These are phyloP conservation scores for Agonopterix arenella DNA, from an alignment of 2,888 invertebrate genomes.

Conservation along the genomic window DNA sequence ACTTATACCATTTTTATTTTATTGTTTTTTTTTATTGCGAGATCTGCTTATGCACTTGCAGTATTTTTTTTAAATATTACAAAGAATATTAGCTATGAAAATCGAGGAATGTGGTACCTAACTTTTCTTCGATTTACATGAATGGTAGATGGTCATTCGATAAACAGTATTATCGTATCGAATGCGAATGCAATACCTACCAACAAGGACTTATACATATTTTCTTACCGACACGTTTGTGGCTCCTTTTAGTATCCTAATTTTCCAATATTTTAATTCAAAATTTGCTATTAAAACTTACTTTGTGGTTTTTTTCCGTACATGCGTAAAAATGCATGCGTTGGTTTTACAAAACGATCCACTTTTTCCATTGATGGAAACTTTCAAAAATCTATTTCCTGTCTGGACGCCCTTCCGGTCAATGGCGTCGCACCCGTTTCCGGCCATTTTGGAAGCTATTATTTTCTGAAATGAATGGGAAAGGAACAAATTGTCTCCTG, in stretches of 20 bases:
- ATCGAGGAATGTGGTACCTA: too few species aligned
- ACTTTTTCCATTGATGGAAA: conserved; percentile 41
- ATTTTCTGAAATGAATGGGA: conserved; percentile 21
- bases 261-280: too few species aligned
- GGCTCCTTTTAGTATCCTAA: too few species aligned
- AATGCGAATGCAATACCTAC: too few species aligned
- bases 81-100: too few species aligned
- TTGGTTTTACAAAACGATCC: conserved; percentile 13
- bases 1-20: background rate
- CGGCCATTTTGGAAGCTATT: conserved; percentile 46
- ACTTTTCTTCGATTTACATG: too few species aligned
- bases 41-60: background rate
- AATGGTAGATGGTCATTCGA: too few species aligned
- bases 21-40: background rate
- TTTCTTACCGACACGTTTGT: too few species aligned
- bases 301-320: background rate
- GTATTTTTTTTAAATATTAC: too few species aligned
- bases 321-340: background rate
- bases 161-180: too few species aligned
- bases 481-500: conserved; percentile 1
- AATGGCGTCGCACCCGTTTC: conserved; percentile 35
- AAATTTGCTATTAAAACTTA: background rate
- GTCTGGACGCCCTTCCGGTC: conserved; percentile 59
- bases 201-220: too few species aligned
- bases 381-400: conserved; percentile 72